Evolutionary conservation across 1,140 invertebrate genomes (phyloP), one percentile per base, ranked within the genome.

Genomic region (Diabrotica virgifera): DNA sequence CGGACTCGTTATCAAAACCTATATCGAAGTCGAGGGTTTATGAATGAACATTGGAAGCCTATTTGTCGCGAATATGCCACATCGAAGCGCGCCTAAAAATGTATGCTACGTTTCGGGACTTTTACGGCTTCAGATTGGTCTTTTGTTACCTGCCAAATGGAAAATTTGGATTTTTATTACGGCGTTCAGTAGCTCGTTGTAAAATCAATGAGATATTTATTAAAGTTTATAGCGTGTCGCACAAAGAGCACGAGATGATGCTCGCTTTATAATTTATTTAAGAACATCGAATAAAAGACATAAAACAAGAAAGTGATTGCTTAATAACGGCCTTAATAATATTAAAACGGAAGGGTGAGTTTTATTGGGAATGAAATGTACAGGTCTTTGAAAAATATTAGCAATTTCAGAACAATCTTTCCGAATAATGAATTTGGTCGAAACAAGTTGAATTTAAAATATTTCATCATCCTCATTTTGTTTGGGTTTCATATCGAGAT

Each of bases 61-160:
- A 46, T 46, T 46, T 46, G 40, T 46, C 40, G 40, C 40, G 40
- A 46, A 46, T 46, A 46, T 46, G 40, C 40, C 40, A 46, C 24
- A 24, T 24, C 24, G 24, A 24, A n/a, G 40, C 40, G 8, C 40
- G 8, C 40, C n/a, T 46, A 46, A 46, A 46, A 46, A 46, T 46
- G 40, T 46, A 46, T 46, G n/a, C n/a, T 46, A 8, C 5, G 8
- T 10, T 46, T 46, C n/a, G n/a, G 40, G 40, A 46, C 40, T 46
- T 46, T 46, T 46, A 46, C 6, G 40, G 8, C 8, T n/a, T 46
- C 40, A n/a, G 40, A 46, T 46, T 46, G 40, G 40, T 46, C 40
- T 46, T 46, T 46, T 46, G 40, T 46, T 10, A 46, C 8, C 40
- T 46, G n/a, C 40, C 8, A 46, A 46, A 46, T 46, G 40, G 40